These are phyloP conservation scores for Xenentodon cancila DNA, from an alignment of 2,797 vertebrate genomes.

Conservation along the genomic window DNA sequence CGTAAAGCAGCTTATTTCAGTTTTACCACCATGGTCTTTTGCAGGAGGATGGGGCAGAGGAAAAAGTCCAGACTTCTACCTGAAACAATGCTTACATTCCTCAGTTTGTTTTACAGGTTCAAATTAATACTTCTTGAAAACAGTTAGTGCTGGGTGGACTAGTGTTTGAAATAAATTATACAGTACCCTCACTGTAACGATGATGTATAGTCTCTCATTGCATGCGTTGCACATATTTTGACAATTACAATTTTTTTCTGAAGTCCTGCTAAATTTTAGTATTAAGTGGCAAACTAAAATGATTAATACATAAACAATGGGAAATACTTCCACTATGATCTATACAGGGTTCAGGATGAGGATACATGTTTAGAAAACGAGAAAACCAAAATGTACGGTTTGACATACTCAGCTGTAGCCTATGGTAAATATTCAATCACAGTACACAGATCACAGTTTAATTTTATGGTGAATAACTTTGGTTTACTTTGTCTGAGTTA, in stretches of 20 bases:
- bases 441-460: neutral
- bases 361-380: neutral
- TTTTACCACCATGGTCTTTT: conserved; percentile 25
- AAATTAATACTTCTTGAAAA: neutral
- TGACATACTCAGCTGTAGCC: too few species aligned
- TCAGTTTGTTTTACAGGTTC: conserved; percentile 1
- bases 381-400: neutral
- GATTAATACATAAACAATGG: too few species aligned
- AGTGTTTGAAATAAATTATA: neutral
- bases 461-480: too few species aligned
- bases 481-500: too few species aligned
- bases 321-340: too few species aligned
- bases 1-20: conserved; percentile 58
- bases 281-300: too few species aligned
- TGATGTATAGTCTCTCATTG: too few species aligned
- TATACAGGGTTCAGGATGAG: too few species aligned
- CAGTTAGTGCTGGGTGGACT: neutral
- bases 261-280: too few species aligned
- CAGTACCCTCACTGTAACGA: neutral
- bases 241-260: too few species aligned
- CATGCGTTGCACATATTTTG: too few species aligned
- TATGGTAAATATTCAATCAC: too few species aligned
- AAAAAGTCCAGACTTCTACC: conserved; percentile 7
- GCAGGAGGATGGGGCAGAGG: neutral
- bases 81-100: conserved; percentile 6